Conservation (phyloP, 2,888 invertebrate species). For the Nomada hirtipes region DNA sequence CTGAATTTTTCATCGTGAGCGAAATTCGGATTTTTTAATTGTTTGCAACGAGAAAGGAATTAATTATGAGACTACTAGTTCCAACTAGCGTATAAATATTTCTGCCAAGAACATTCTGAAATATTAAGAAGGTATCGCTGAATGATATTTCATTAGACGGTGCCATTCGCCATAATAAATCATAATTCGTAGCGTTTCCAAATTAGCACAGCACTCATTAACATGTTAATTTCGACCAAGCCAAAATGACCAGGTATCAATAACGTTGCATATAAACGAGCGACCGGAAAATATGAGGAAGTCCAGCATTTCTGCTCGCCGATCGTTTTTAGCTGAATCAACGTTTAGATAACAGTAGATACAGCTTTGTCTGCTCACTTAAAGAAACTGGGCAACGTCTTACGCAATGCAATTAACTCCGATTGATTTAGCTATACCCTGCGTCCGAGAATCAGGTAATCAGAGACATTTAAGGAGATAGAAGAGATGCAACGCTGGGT, state of each 20-base stretch:
- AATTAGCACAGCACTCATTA: background rate
- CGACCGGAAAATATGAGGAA: background rate
- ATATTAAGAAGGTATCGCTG: no score
- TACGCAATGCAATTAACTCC: slow-evolving; percentile 16
- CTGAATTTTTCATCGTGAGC: no score
- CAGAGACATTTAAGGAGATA: slow-evolving; percentile 8
- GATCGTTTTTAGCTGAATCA: background rate
- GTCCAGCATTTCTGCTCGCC: background rate
- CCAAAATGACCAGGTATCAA: background rate
- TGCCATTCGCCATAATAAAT: background rate
- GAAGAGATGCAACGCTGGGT: slow-evolving; percentile 2
- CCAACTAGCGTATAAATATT: no score
- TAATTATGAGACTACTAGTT: no score
- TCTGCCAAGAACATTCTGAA: no score
- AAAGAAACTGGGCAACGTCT: background rate
- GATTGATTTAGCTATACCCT: slow-evolving; percentile 20
- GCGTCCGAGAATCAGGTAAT: slow-evolving; percentile 11
- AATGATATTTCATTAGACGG: no score
- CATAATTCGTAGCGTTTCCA: background rate
- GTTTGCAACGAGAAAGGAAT: no score
- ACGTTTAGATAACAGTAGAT: background rate
- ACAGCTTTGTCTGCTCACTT: slow-evolving; percentile 4
- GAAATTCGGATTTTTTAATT: no score
- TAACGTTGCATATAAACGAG: background rate
- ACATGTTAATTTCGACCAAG: background rate